Evolutionary conservation across 2,113 vertebrate species (phyloP), one percentile per base, ranked within the genome.

Genomic region (Electrona antarctica): DNA sequence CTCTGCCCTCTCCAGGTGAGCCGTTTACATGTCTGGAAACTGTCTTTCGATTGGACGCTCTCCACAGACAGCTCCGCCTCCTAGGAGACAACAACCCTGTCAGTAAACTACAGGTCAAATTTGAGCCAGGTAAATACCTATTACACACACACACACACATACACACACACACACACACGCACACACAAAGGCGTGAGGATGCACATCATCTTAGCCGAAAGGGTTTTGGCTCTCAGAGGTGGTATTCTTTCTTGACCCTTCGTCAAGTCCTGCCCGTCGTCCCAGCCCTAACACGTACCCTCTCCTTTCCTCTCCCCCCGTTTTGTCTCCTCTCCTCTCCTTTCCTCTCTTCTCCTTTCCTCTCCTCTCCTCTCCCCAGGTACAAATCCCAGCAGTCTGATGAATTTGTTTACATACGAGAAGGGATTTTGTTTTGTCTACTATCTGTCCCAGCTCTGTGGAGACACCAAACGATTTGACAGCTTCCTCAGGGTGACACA

Each of bases 331-430:
- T 7, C 48, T 56, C 14, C 47, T 28, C 28, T n/a, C 52, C 21
- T 48, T 12, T 46, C 6, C 8, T 33, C 6, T 7, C 48, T 4
- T 15, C 0, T 60, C 48, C 13, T 2, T 6, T 47, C 11, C 51
- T 7, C 62, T 45, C 57, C 7, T 8, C 14, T 61, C 28, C 7
- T 41, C 56, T 67, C 3, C 21, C 21, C 87, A 98, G 97, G 97
- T 65, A 96, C 98, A 86, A 98, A 98, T 77, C 97, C 97, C 68
- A 98, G 97, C 92, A 95, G 96, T 82, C 90, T 99, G 82, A 98
- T 99, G 97, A 99, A 99, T 76, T 93, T 99, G 29, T 99, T 98
- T 88, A 99, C 97, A 46, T 98, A 98, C 3, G 97, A 98, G 91
- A 99, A 99, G 88, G 97, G 97, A 50, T 99, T 97, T 92, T 99